Conservation (phyloP, 1,140 invertebrate genomes). For the Callitettix versicolor region DNA sequence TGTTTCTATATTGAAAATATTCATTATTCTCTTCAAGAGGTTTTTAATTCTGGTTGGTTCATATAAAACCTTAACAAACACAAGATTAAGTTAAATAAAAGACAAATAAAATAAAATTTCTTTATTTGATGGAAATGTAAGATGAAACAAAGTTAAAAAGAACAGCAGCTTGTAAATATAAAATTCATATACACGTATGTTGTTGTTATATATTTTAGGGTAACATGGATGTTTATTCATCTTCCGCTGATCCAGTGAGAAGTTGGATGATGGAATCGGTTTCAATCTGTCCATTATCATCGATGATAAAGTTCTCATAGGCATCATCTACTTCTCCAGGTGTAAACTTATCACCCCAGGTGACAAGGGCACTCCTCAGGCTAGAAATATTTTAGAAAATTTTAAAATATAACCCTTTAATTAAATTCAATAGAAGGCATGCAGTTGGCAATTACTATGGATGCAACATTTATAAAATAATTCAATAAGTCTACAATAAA, state of each 20-base stretch:
- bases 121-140: too few species aligned
- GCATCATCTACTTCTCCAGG: slow-evolving; percentile 87
- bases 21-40: too few species aligned
- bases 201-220: neutral
- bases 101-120: too few species aligned
- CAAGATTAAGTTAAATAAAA: too few species aligned
- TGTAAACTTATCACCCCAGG: slow-evolving; percentile 94
- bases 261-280: slow-evolving; percentile 55
- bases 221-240: slow-evolving; percentile 4
- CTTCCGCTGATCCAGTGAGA: slow-evolving; percentile 23
- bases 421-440: neutral
- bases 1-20: too few species aligned
- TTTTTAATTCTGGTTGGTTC: too few species aligned
- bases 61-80: too few species aligned
- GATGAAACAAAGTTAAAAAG: too few species aligned
- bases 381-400: slow-evolving; percentile 37
- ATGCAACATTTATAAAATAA: neutral
- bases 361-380: slow-evolving; percentile 86
- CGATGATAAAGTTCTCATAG: slow-evolving; percentile 85
- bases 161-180: too few species aligned
- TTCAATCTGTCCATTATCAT: slow-evolving; percentile 87
- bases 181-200: neutral
- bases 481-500: neutral
- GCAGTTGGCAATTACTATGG: neutral
- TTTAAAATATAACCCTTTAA: slow-evolving; percentile 6